Conservation (phyloP, 2,797 vertebrate genomes). For the Sciaenops ocellatus region DNA sequence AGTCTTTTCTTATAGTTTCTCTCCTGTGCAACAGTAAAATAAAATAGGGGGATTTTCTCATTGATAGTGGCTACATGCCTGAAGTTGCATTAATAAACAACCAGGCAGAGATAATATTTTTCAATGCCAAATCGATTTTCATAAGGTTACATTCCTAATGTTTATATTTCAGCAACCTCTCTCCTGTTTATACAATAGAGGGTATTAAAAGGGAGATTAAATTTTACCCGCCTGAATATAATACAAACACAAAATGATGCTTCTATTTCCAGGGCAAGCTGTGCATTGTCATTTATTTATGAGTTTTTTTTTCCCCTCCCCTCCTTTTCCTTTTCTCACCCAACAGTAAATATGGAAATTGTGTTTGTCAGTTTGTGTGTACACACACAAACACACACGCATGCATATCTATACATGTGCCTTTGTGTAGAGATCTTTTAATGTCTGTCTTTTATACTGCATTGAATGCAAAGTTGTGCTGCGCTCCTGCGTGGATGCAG, state of each 20-base stretch:
- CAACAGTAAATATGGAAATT: conserved; percentile 96
- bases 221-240: conserved; percentile 93
- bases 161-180: conserved; percentile 88
- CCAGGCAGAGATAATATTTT: conserved; percentile 87
- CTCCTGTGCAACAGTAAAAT: conserved; percentile 58
- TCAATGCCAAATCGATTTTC: conserved; percentile 93
- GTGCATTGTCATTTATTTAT: conserved; percentile 98
- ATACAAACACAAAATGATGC: conserved; percentile 97
- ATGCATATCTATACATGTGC: conserved; percentile 67
- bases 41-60: conserved; percentile 69
- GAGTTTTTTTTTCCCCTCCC: conserved; percentile 84
- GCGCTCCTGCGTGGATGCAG: conserved; percentile 47
- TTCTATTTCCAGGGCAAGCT: conserved; percentile 91
- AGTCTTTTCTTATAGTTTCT: conserved; percentile 54
- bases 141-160: conserved; percentile 91
- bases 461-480: conserved; percentile 64
- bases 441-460: conserved; percentile 70
- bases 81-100: conserved; percentile 85
- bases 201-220: conserved; percentile 97
- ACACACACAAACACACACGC: conserved; percentile 54
- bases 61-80: conserved; percentile 77
- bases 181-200: conserved; percentile 90
- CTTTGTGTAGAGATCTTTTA: conserved; percentile 73
- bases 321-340: conserved; percentile 81
- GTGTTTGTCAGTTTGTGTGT: conserved; percentile 91